Conservation (phyloP, 2,888 invertebrate genomes). For the Leucoptera coffeella region DNA sequence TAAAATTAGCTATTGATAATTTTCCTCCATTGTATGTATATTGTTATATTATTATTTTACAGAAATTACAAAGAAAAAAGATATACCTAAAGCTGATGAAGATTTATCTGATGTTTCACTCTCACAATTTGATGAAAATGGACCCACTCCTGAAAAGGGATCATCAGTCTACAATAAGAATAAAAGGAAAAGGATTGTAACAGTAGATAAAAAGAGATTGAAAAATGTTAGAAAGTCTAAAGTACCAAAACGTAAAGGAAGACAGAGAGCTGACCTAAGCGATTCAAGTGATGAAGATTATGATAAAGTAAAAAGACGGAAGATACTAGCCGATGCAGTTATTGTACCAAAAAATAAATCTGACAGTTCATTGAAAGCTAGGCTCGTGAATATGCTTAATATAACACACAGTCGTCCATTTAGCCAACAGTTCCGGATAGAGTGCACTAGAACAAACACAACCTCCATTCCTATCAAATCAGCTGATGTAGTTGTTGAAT, state of each 20-base stretch:
- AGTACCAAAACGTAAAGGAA: slow-evolving; percentile 13
- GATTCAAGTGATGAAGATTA: slow-evolving; percentile 38
- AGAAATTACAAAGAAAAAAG: too few relatives aligned
- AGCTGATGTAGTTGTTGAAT: slow-evolving; percentile 3
- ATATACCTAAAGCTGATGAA: too few relatives aligned
- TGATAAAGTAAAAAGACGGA: slow-evolving; percentile 34
- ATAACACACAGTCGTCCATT: slow-evolving; percentile 11
- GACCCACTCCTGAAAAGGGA: slow-evolving; percentile 9
- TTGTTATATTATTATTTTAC: too few relatives aligned
- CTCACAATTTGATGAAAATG: slow-evolving; percentile 19
- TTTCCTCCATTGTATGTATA: too few relatives aligned
- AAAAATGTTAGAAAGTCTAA: too few relatives aligned
- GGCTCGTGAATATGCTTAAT: slow-evolving; percentile 32
- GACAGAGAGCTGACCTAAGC: slow-evolving; percentile 14
- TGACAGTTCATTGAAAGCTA: slow-evolving; percentile 25
- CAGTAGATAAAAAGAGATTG: too few relatives aligned
- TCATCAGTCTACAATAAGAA: slow-evolving; percentile 16
- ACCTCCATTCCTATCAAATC: slow-evolving; percentile 2
- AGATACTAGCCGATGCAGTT: slow-evolving; percentile 50
- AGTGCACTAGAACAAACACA: background rate
- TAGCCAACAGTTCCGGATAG: background rate
- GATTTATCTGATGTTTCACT: slow-evolving; percentile 28
- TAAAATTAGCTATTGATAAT: too few relatives aligned
- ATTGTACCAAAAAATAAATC: slow-evolving; percentile 23
- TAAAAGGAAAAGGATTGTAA: slow-evolving; percentile 15